Percentiles rank a stretch among this genome's conserved stretches.
Conservation (phyloP, 30 jellyfish, hydroid and myxozoan species). For the Turritopsis dohrnii region DNA sequence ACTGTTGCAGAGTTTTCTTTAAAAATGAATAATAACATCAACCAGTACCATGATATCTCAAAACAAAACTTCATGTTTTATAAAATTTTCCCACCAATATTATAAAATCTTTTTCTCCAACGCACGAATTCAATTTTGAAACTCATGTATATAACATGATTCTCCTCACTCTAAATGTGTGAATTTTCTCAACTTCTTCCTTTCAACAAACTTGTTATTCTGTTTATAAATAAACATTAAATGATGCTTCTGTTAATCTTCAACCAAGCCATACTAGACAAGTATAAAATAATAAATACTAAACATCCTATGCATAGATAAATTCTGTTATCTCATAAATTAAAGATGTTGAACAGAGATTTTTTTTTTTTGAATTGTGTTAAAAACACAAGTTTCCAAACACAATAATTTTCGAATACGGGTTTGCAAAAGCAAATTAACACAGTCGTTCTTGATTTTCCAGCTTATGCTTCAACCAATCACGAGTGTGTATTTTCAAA, state of each 20-base stretch:
- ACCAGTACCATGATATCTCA: background rate
- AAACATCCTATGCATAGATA: background rate
- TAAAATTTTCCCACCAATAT: background rate
- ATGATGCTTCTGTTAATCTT: background rate
- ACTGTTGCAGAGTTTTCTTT: background rate
- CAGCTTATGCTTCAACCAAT: slow-evolving; percentile 29
- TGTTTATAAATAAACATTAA: background rate
- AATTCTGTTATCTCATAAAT: slow-evolving; percentile 5
- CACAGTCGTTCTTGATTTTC: slow-evolving; percentile 20
- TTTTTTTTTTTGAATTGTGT: background rate
- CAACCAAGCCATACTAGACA: background rate
- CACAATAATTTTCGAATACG: background rate
- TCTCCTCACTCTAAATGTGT: no score
- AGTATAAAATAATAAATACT: background rate
- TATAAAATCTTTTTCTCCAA: background rate
- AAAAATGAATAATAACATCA: background rate
- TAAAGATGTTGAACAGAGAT: slow-evolving; percentile 6
- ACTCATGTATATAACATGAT: background rate
- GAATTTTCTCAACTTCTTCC: background rate
- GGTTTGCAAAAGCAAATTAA: slow-evolving; percentile 13
- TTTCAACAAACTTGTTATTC: background rate
- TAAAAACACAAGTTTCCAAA: background rate
- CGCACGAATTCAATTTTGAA: background rate
- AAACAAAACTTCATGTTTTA: background rate
- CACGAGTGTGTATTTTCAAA: background rate